Percentiles rank a stretch among this genome's conserved stretches.
Evolutionary conservation across 2,113 vertebrate species (phyloP).

Genomic region (Proterorhinus semilunaris): DNA sequence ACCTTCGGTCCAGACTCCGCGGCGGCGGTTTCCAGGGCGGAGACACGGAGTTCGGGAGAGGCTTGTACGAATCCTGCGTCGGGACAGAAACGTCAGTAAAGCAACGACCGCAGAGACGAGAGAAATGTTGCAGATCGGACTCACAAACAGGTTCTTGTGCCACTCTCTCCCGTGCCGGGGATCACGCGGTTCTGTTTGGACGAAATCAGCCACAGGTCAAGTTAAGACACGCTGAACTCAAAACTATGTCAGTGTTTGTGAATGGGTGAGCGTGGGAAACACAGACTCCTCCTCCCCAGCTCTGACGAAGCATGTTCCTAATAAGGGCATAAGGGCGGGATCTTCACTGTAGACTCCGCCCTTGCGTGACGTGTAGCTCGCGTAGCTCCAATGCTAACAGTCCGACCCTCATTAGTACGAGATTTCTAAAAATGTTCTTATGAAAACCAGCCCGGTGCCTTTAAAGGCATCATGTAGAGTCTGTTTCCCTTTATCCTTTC

Average conservation of each 20-base stretch:
- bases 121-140: slow-evolving; percentile 3
- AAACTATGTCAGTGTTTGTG: background rate
- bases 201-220: background rate
- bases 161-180: slow-evolving; percentile 46
- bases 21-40: slow-evolving; percentile 46
- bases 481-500: no score
- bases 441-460: no score
- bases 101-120: background rate
- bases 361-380: no score
- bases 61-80: slow-evolving; percentile 58
- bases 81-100: background rate
- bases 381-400: no score
- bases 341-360: no score
- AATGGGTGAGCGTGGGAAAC: no score
- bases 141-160: slow-evolving; percentile 59
- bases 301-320: no score
- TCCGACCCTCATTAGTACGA: no score
- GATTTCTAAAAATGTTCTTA: no score
- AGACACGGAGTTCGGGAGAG: background rate
- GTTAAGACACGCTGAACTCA: background rate
- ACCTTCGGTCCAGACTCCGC: slow-evolving; percentile 62
- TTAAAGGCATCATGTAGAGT: no score
- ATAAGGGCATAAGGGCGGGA: no score
- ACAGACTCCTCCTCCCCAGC: no score
- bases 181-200: slow-evolving; percentile 54